Percentiles rank a stretch among this genome's conserved stretches.
phyloP scores from a whole-genome alignment of 2,888 invertebrate genomes.

The Ischnus inquisitorius region DNA sequence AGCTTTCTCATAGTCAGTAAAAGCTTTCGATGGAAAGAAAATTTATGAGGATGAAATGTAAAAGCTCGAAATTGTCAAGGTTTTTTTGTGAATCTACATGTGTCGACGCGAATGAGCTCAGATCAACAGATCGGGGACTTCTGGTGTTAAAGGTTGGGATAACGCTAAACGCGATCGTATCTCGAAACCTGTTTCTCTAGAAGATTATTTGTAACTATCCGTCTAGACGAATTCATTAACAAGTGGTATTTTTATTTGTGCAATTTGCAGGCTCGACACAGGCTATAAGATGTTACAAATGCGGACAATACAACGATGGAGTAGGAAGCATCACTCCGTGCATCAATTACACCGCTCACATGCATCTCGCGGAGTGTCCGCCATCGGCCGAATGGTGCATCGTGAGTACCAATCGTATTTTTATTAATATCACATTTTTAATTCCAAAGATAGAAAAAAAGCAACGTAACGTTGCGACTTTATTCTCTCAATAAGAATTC shows the following conservation, averaged over 20 bases:
- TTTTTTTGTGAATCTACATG: too few relatives aligned
- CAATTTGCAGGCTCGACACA: conserved; percentile 82
- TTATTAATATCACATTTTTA: background rate
- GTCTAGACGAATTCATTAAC: background rate
- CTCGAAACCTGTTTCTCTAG: too few relatives aligned
- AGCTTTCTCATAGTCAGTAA: too few relatives aligned
- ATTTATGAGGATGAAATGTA: too few relatives aligned
- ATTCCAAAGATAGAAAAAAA: background rate
- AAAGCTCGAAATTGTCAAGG: too few relatives aligned
- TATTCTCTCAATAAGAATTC: background rate
- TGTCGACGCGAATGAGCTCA: too few relatives aligned
- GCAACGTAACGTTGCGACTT: background rate
- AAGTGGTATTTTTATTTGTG: conserved; percentile 37
- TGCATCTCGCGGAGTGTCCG: conserved; percentile 90
- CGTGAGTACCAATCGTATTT: conserved; percentile 87
- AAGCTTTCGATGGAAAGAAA: too few relatives aligned
- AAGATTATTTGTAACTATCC: too few relatives aligned
- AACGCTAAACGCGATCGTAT: too few relatives aligned
- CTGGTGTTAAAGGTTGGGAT: too few relatives aligned
- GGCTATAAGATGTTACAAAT: conserved; percentile 90
- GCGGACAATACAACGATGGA: conserved; percentile 94
- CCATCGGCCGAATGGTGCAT: conserved; percentile 90
- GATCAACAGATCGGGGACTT: too few relatives aligned
- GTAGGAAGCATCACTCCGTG: conserved; percentile 95
- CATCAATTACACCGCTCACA: conserved; percentile 90